Conservation (phyloP, 1,140 invertebrate genomes). For the Radopholus similis region DNA sequence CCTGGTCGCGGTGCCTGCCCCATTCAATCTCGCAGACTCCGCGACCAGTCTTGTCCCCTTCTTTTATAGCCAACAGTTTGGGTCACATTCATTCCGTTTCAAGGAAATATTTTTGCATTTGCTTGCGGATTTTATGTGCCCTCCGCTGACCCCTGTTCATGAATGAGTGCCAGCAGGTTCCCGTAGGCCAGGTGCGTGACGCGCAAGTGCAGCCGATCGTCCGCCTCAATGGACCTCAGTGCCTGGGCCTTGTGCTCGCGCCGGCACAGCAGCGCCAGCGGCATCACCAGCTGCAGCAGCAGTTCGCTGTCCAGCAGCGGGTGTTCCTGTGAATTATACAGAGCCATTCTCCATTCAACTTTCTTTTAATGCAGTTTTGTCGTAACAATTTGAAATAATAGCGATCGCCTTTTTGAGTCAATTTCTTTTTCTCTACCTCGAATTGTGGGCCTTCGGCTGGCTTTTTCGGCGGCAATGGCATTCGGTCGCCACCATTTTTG, state of each 20-base stretch:
- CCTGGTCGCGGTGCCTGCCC: too few species aligned
- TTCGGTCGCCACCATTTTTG: too few species aligned
- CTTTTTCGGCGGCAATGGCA: too few species aligned
- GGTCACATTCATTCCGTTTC: too few species aligned
- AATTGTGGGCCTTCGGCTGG: too few species aligned
- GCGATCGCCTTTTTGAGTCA: background rate
- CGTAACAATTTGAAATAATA: too few species aligned
- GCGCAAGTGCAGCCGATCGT: background rate
- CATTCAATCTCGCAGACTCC: too few species aligned
- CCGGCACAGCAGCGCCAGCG: constrained; percentile 5
- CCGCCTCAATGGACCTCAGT: background rate
- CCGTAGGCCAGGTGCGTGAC: background rate
- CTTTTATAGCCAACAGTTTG: too few species aligned
- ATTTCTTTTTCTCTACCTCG: too few species aligned
- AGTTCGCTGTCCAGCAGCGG: background rate
- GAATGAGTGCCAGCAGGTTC: constrained; percentile 8
- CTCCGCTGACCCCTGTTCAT: background rate
- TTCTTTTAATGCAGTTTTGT: background rate
- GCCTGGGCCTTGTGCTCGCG: background rate
- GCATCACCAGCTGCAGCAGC: constrained; percentile 9
- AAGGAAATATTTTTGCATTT: too few species aligned
- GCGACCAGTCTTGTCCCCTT: too few species aligned
- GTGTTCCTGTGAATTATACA: background rate
- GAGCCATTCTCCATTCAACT: background rate
- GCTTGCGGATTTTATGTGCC: too few species aligned